Evolutionary conservation across 2,113 vertebrate genomes (phyloP), one percentile per base, ranked within the genome.

Genomic region (Cynocephalus volans): DNA sequence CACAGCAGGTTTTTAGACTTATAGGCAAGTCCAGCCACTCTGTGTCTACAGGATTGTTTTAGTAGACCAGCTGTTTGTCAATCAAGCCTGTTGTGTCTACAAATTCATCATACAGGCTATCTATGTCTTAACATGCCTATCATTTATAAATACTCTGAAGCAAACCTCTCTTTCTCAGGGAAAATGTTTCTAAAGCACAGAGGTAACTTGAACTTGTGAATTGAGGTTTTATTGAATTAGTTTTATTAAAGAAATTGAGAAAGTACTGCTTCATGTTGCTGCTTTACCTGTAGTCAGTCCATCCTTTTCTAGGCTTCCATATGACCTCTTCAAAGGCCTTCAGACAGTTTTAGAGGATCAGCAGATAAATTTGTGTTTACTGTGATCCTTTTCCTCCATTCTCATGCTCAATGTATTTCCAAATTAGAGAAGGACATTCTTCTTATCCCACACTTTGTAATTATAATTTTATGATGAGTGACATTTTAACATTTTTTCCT

Each of bases 381-480:
- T 85, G 28, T 62, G 62, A 95, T 76, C n/a, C 36, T 64, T 93
- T 91, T 45, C 21, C 21, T 80, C 33, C n/a, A 50, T 56, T 89
- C n/a, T 80, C 18, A 76, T 76, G 81, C 69, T 95, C 56, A 86
- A 21, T 73, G 8, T n/a, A 79, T 80, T 96, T 85, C 65, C 45
- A 89, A 69, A 80, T 92, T 89, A 73, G 36, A 54, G 14, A 93
- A 96, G 60, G 19, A 48, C 41, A 54, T 96, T 79, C 33, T 89
- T 67, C 28, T 69, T 48, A 48, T 89, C 7, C 33, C 19, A 73
- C 28, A 94, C 21, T 60, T 88, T 79, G 72, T 67, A 96, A 95
- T 92, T 75, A 67, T 81, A 23, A 67, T 75, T 85, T 94, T 80
- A 92, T 96, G 15, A 26, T 41, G 73, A 8, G 28, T 90, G 56